phyloP scores from a whole-genome alignment of 1,140 invertebrate genomes.

The Caenorhabditis latens region DNA sequence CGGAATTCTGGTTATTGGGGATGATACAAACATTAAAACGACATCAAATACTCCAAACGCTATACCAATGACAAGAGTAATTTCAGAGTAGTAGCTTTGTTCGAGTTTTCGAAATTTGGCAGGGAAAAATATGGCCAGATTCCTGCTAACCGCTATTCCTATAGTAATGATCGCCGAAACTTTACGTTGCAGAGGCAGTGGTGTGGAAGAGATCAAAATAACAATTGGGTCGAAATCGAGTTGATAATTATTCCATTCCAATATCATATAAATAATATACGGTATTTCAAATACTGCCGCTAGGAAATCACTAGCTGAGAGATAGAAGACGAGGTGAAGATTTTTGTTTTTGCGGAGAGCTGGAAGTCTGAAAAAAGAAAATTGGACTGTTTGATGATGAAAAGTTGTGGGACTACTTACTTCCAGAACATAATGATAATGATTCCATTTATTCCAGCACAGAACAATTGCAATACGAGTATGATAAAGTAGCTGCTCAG shows the following conservation, averaged over 20 bases:
- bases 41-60: background rate
- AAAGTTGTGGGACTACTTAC: no score
- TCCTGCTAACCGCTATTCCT: constrained; percentile 10
- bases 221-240: background rate
- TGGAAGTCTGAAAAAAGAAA: background rate
- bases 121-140: background rate
- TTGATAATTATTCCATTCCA: background rate
- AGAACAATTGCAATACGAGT: no score
- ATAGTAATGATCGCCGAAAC: background rate
- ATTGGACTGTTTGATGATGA: no score
- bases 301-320: background rate
- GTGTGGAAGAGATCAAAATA: background rate
- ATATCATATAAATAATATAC: background rate
- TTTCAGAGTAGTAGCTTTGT: background rate
- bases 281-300: background rate
- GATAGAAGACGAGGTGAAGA: background rate
- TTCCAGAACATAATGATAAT: no score
- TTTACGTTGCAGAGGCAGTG: background rate
- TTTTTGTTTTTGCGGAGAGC: constrained; percentile 14
- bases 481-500: no score
- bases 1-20: background rate
- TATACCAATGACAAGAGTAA: background rate
- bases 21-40: background rate
- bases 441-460: no score
- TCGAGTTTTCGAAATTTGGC: background rate